Evolutionary conservation across 2,113 vertebrate genomes (phyloP).

Genomic region (Oreotrochilus melanogaster): DNA sequence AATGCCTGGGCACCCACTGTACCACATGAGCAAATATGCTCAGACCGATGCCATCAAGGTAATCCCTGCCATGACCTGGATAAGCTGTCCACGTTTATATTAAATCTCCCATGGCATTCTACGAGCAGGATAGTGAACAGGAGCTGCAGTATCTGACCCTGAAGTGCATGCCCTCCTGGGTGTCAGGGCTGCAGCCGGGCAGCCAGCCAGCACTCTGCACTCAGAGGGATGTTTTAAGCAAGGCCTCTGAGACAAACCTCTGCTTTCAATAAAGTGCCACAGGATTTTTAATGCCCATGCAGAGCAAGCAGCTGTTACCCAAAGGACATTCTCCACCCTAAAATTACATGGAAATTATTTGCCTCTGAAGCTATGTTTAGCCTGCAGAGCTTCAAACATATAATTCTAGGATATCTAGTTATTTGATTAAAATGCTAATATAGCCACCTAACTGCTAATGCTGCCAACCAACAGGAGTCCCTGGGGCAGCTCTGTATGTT

Average conservation of each 20-base stretch:
- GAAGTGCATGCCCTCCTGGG: neutral
- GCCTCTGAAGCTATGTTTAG: slow-evolving; percentile 73
- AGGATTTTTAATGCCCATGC: slow-evolving; percentile 65
- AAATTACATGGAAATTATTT: slow-evolving; percentile 75
- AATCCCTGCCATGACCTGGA: neutral
- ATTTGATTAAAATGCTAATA: slow-evolving; percentile 75
- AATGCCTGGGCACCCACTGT: neutral
- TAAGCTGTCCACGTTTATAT: neutral
- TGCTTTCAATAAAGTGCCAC: slow-evolving; percentile 65
- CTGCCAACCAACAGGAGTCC: slow-evolving; percentile 31
- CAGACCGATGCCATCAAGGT: neutral
- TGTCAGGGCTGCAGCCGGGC: neutral
- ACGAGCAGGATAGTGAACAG: neutral
- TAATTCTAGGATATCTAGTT: slow-evolving; percentile 72
- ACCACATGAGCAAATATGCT: neutral
- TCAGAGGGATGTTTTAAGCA: slow-evolving; percentile 13
- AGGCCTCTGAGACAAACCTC: slow-evolving; percentile 63
- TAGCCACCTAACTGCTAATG: slow-evolving; percentile 57
- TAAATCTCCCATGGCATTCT: neutral
- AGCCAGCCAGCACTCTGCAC: neutral
- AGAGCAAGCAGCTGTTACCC: slow-evolving; percentile 64
- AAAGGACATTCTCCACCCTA: slow-evolving; percentile 66
- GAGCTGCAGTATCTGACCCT: neutral
- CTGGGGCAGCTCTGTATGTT: neutral
- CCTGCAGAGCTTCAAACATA: slow-evolving; percentile 68